phyloP scores from a whole-genome alignment of 2,888 invertebrate species.

The Tenodera sinensis region DNA sequence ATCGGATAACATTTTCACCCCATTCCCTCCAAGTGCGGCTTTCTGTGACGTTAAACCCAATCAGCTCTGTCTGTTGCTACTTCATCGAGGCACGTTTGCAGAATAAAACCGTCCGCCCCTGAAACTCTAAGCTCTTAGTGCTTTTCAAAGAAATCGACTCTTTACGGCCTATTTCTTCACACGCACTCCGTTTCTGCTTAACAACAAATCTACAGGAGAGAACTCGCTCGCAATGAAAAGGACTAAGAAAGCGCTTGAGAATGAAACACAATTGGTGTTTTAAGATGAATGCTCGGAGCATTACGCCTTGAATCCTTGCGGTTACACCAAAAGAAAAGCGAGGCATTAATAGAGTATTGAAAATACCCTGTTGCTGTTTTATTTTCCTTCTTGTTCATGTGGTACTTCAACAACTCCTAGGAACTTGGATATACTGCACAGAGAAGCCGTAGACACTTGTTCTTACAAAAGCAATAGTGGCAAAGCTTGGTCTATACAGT shows the following conservation, averaged over 20 bases:
- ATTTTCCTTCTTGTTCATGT: too few species aligned
- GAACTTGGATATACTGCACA: too few species aligned
- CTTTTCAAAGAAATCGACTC: not conserved
- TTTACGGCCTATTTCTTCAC: not conserved
- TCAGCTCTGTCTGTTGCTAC: not conserved
- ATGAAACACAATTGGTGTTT: not conserved
- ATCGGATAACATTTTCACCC: not conserved
- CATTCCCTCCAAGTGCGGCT: not conserved
- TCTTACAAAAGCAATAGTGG: too few species aligned
- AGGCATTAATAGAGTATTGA: too few species aligned
- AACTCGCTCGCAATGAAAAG: not conserved
- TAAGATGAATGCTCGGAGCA: not conserved
- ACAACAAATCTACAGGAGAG: not conserved
- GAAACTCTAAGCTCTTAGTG: not conserved
- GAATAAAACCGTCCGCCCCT: not conserved
- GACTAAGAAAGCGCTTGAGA: not conserved
- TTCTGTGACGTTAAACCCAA: not conserved
- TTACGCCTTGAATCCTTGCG: not conserved
- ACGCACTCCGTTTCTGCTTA: not conserved
- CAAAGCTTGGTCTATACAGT: too few species aligned
- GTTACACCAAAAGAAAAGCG: too few species aligned
- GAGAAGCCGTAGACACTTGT: too few species aligned
- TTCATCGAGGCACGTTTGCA: not conserved
- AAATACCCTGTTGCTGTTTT: too few species aligned
- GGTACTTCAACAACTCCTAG: too few species aligned